Evolutionary conservation across 2,888 invertebrate genomes (phyloP), one percentile per base, ranked within the genome.

Genomic region (Limnephilus auricula): DNA sequence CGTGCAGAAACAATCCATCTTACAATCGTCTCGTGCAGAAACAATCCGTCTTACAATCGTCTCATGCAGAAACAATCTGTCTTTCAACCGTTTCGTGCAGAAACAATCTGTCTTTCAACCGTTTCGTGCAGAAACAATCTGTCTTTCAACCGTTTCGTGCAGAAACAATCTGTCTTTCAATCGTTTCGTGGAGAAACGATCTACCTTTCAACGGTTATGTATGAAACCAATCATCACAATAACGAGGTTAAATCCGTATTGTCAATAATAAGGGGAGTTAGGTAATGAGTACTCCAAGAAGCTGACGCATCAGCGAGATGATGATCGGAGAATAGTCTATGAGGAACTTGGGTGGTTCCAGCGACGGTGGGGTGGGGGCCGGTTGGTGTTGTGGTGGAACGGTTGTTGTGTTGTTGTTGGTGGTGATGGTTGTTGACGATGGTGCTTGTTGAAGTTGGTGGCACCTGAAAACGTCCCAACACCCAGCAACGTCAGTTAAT

Each of bases 391-490:
- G 92, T 91, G 90, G 89, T 91, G 82, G 93, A 94, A 94, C 93
- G 89, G 94, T 95, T 95, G 94, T 94, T 95, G 95, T 95, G 95
- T 95, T 94, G 95, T 94, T 94, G 45, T 45, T 45, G 45, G 95
- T 95, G 93, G 95, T 95, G 94, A 94, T 94, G 94, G 95, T 92
- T 85, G 91, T 92, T 86, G 93, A 92, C 78, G 90, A 91, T 90
- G 91, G 90, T 90, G 87, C 45, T 87, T 80, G 83, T 50, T 87
- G 91, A 82, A 31, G 91, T 95, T 95, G 95, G 95, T 95, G 95
- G 95, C 95, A 96, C 96, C 96, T 96, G 96, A 96, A 93, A 96
- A 96, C 95, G 96, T 95, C 96, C 96, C 96, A 96, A 96, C 96
- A 96, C 95, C 96, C 96, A 96, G 96, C 96, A 95, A 95, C 94